These are phyloP conservation scores for Tuberolachnus salignus DNA, from an alignment of 2,888 invertebrate species.

Conservation along the genomic window DNA sequence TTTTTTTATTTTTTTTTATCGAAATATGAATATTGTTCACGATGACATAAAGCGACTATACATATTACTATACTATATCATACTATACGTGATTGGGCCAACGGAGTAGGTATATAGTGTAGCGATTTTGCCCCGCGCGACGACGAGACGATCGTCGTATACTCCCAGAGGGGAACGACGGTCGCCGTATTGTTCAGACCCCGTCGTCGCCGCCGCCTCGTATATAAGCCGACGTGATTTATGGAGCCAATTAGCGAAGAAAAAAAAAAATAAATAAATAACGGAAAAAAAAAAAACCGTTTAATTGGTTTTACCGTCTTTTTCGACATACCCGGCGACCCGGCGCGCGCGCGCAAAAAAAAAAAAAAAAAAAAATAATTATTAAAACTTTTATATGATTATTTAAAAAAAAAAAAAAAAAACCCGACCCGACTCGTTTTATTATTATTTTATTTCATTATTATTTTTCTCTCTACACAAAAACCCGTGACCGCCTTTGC, in stretches of 20 bases:
- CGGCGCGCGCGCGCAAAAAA: too few relatives aligned
- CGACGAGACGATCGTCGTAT: neutral
- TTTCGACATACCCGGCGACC: neutral
- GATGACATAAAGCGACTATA: constrained; percentile 33
- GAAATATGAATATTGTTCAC: constrained; percentile 46
- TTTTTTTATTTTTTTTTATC: constrained; percentile 40
- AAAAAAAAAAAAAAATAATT: constrained; percentile 23
- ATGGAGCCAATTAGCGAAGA: constrained; percentile 38
- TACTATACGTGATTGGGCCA: constrained; percentile 33
- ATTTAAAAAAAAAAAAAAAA: neutral
- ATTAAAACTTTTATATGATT: constrained; percentile 18
- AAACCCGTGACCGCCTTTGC: neutral
- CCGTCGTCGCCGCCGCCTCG: too few relatives aligned
- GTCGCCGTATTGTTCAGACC: neutral
- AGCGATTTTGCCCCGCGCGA: constrained; percentile 3
- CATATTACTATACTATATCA: too few relatives aligned
- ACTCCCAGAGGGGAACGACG: constrained; percentile 25
- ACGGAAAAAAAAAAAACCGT: constrained; percentile 4
- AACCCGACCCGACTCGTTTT: neutral
- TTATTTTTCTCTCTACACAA: neutral
- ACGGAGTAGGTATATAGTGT: constrained; percentile 1
- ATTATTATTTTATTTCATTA: constrained; percentile 1
- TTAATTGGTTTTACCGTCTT: constrained; percentile 33
- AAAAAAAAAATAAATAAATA: too few relatives aligned
- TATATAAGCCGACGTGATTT: constrained; percentile 40